Evolutionary conservation across 2,888 invertebrate genomes (phyloP), one percentile per base, ranked within the genome.

Genomic region (Ophonus ardosiacus): DNA sequence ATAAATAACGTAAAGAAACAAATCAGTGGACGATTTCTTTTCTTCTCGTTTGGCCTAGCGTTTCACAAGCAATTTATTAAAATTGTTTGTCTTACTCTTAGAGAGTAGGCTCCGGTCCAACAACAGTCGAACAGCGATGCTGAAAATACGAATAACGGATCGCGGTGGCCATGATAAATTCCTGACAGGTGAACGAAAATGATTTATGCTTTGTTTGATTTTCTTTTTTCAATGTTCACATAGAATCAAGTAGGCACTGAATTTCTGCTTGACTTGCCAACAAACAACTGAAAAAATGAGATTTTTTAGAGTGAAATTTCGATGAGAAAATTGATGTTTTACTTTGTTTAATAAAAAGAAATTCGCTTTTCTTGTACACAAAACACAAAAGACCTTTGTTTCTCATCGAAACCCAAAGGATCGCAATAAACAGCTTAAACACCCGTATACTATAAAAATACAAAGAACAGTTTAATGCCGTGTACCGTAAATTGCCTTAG

Each of bases 51-150:
- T 76, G 6, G 13, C 21, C 17, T 40, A 43, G 21, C 56, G 21
- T 8, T n/a, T 78, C 13, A 57, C n/a, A 78, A 78, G 57, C 78
- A 78, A 78, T 78, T 31, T 78, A 78, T 78, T 78, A 78, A 78
- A 78, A 57, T 57, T 78, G 78, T 78, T 78, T 78, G 78, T 78
- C 57, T 78, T 78, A 24, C 56, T 78, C 57, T 78, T 78, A n/a
- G 68, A 8, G 7, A 43, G 71, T 68, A 68, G 74, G 74, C 74
- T 15, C 13, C n/a, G 57, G 13, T 78, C 78, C 78, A 78, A 57
- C 40, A 68, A 68, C 40, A 68, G 68, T 65, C 24, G 65, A 65
- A 65, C 65, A 13, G 63, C 24, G 13, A 40, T 7, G 40, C 57
- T 78, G 78, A 78, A 78, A 57, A 78, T 78, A 78, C 56, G 57